Evolutionary conservation across 2,888 invertebrate species (phyloP), one percentile per base, ranked within the genome.

Genomic region (Trissolcus japonicus): DNA sequence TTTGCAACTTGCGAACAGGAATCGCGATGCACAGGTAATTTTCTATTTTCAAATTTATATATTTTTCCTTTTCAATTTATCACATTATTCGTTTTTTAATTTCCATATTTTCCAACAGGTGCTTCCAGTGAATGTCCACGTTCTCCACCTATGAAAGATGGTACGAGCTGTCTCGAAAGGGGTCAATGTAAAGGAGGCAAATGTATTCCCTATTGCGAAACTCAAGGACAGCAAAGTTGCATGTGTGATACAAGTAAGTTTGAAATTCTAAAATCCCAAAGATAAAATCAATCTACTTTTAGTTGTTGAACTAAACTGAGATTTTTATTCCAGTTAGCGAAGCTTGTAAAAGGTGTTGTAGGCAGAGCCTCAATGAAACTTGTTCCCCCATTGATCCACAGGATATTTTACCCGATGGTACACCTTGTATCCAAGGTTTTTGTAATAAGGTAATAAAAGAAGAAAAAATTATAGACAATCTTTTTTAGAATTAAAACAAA

Each of bases 371-470:
- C 80, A 97, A 97, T 87, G 96, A 96, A 88, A 96, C 97, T 0
- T 97, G 97, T 86, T 95, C 95, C 85, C 96, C 97, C 0, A 95
- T 96, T 16, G 95, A 96, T 78, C 96, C 95, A 51, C 94, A 93
- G 74, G 97, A 97, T 89, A 95, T 96, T 79, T 90, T 98, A 66
- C 95, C 96, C 0, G 97, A 98, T 89, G 98, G 98, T 6, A 97
- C 97, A 19, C 97, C 98, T 0, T 99, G 99, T 86, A 95, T 98
- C 84, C 97, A 98, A 90, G 98, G 98, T 48, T 97, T 97, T 89
- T 99, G 98, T 86, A 97, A 97, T 89, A 96, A 96, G 92, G 96
- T 19, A 19, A 19, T 19, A 2, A 19, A 19, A 1, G 19, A 19
- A 19, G 19, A 19, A 19, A 1, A 19, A 19, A 19, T 19, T 19